Percentiles rank a stretch among this genome's conserved stretches.
These are phyloP conservation scores for Chiroxiphia lanceolata DNA, from an alignment of 2,797 vertebrate genomes.

Conservation along the genomic window DNA sequence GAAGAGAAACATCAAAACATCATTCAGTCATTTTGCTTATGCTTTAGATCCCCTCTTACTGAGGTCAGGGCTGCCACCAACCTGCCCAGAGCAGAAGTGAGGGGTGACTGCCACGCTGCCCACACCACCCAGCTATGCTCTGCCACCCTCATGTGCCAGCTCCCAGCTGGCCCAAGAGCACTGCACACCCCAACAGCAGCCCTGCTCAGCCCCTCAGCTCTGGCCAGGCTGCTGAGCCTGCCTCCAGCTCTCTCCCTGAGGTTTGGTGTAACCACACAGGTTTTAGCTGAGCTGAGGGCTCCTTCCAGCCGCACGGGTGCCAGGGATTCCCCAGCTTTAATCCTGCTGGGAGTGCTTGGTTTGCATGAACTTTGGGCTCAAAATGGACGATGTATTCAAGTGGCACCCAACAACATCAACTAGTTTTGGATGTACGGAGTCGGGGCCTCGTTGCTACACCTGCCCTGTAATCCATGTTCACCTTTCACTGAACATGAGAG, in stretches of 20 bases:
- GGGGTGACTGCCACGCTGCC: rapidly evolving
- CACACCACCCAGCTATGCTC: not conserved
- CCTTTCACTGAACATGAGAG: not conserved
- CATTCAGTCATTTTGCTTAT: not conserved
- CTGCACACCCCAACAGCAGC: not conserved
- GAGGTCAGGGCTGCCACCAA: not conserved
- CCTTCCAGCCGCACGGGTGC: rapidly evolving
- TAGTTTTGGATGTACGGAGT: not conserved
- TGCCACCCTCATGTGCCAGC: not conserved
- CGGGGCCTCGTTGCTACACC: not conserved
- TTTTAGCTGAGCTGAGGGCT: not conserved
- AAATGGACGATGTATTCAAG: not conserved
- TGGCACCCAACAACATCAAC: rapidly evolving
- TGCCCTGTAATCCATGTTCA: not conserved
- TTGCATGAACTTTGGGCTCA: not conserved
- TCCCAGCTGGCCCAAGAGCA: not conserved
- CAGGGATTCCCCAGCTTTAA: rapidly evolving
- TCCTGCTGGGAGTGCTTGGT: too few relatives aligned
- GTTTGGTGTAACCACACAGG: rapidly evolving
- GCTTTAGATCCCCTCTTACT: not conserved
- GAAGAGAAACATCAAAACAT: not conserved
- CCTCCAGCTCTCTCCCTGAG: not conserved
- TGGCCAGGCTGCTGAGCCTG: not conserved
- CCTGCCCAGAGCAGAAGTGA: not conserved
- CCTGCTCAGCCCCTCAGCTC: not conserved